These are phyloP conservation scores for Pachyramphus minor DNA, from an alignment of 2,113 vertebrate species.

Conservation along the genomic window DNA sequence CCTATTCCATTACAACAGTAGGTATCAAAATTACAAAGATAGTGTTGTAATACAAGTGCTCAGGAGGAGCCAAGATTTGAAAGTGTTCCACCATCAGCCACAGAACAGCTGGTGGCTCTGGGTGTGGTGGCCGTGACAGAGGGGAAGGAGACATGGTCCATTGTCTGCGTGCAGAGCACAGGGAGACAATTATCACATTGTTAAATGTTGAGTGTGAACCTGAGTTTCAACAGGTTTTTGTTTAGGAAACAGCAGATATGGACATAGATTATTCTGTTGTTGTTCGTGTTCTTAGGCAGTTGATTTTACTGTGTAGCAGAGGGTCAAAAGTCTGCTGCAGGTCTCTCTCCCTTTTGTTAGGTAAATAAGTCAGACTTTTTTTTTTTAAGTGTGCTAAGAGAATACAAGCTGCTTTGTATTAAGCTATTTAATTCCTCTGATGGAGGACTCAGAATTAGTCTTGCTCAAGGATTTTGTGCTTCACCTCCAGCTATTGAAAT, in stretches of 20 bases:
- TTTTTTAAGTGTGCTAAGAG: background rate
- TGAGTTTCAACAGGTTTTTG: background rate
- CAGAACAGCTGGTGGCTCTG: background rate
- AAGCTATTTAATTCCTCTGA: background rate
- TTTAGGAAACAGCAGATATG: background rate
- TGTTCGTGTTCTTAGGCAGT: background rate
- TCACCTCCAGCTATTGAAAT: background rate
- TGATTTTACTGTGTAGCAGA: background rate
- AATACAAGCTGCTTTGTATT: background rate
- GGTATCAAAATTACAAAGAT: background rate
- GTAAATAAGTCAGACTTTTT: background rate
- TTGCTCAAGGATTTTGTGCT: background rate
- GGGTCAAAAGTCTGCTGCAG: background rate
- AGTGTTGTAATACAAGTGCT: background rate
- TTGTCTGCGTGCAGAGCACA: background rate
- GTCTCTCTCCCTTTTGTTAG: background rate
- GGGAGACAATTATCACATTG: too few relatives aligned
- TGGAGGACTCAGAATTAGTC: background rate
- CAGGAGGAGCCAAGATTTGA: background rate
- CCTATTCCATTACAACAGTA: background rate
- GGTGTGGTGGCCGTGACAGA: background rate
- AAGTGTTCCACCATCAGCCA: background rate
- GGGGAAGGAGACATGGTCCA: fast-evolving
- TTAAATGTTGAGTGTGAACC: background rate
- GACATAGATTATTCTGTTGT: background rate